phyloP scores from a whole-genome alignment of 2,113 vertebrate species.

The Paramormyrops kingsleyae region DNA sequence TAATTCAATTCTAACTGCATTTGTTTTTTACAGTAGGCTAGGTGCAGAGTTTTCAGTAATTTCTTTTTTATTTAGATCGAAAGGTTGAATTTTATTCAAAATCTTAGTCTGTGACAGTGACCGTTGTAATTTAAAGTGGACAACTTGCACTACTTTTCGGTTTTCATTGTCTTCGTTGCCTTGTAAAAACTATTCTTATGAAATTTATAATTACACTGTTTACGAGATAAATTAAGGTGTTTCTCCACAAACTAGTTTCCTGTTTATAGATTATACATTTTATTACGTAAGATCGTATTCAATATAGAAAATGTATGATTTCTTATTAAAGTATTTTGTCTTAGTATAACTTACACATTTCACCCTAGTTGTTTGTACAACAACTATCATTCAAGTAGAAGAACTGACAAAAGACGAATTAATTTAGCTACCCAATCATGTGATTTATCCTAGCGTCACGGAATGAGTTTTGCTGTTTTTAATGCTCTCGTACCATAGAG shows the following conservation, averaged over 20 bases:
- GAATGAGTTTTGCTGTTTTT: neutral
- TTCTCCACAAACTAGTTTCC: neutral
- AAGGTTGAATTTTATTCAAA: neutral
- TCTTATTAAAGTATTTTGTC: neutral
- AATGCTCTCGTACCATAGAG: neutral
- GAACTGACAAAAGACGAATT: neutral
- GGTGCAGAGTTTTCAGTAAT: neutral
- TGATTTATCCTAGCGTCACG: neutral
- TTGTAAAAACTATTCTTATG: neutral
- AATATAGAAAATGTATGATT: neutral
- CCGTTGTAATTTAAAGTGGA: neutral
- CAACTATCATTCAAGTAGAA: neutral
- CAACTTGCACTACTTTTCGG: neutral
- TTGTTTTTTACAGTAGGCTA: neutral
- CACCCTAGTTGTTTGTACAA: neutral
- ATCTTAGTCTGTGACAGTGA: neutral
- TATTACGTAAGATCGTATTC: neutral
- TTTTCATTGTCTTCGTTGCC: neutral
- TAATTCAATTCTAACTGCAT: neutral
- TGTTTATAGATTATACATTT: too few relatives aligned
- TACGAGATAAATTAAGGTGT: neutral
- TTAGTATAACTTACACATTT: neutral
- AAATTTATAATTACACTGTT: neutral
- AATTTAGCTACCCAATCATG: neutral
- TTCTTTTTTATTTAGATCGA: neutral